These are phyloP conservation scores for Mixornis gularis DNA, from an alignment of 2,113 vertebrate species.

Conservation along the genomic window DNA sequence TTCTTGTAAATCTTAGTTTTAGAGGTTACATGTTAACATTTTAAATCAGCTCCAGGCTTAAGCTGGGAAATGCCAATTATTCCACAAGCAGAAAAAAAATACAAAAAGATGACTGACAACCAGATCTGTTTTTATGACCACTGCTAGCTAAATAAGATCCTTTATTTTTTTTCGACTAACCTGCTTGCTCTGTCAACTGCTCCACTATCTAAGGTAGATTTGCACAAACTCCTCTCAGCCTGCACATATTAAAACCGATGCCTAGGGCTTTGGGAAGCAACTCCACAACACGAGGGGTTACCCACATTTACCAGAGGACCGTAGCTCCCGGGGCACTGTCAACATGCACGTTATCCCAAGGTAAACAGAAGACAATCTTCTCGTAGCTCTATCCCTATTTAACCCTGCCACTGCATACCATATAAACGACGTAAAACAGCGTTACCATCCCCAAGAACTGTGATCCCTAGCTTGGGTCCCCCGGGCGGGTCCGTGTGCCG, in stretches of 20 bases:
- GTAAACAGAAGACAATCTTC: neutral
- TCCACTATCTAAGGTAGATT: neutral
- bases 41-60: conserved; percentile 53
- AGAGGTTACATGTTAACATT: conserved; percentile 41
- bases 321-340: neutral
- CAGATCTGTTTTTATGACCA: neutral
- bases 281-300: neutral
- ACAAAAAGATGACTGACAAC: neutral
- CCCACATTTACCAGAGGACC: neutral
- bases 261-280: neutral
- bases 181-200: neutral
- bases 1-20: conserved; percentile 27
- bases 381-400: neutral
- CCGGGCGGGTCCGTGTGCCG: rapidly evolving
- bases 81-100: neutral
- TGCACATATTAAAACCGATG: neutral
- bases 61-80: conserved; percentile 20
- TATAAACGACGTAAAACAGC: neutral
- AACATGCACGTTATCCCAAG: neutral
- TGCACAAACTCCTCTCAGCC: neutral
- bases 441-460: neutral
- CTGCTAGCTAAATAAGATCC: neutral
- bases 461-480: neutral
- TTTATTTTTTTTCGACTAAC: neutral
- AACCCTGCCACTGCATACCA: neutral